Conservation (phyloP, 1,140 invertebrate species). For the Samia ricini region DNA sequence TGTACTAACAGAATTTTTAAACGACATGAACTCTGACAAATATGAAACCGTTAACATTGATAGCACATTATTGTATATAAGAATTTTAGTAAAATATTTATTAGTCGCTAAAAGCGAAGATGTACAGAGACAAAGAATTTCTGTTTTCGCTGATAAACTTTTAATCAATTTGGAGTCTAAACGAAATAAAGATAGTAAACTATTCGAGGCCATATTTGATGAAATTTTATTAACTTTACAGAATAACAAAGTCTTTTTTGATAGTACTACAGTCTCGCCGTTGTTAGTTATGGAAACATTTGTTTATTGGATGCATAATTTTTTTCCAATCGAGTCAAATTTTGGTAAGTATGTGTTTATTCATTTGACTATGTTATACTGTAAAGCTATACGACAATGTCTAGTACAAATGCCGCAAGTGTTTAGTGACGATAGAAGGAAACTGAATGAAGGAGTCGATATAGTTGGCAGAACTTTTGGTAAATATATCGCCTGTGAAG, state of each 20-base stretch:
- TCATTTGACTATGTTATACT: slow-evolving; percentile 51
- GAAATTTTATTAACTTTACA: slow-evolving; percentile 34
- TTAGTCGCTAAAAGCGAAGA: slow-evolving; percentile 33
- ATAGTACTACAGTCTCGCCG: slow-evolving; percentile 28
- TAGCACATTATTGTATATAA: slow-evolving; percentile 18
- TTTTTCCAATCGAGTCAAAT: slow-evolving; percentile 35
- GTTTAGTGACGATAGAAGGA: slow-evolving; percentile 27
- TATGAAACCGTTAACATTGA: background rate
- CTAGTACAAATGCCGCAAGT: slow-evolving; percentile 31
- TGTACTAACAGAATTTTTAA: slow-evolving; percentile 9
- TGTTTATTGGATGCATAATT: slow-evolving; percentile 27
- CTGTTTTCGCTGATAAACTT: slow-evolving; percentile 33
- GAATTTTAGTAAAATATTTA: slow-evolving; percentile 42
- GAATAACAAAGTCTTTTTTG: slow-evolving; percentile 42
- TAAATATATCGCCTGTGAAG: slow-evolving; percentile 42
- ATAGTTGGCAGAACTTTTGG: slow-evolving; percentile 41
- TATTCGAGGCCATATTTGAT: slow-evolving; percentile 4
- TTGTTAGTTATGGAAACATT: slow-evolving; percentile 40
- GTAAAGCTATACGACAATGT: slow-evolving; percentile 34
- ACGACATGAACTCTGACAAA: slow-evolving; percentile 4
- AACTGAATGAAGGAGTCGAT: slow-evolving; percentile 29
- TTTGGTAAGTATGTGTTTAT: slow-evolving; percentile 37
- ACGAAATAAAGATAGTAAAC: background rate
- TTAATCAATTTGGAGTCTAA: slow-evolving; percentile 16
- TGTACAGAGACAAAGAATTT: slow-evolving; percentile 30